phyloP scores from a whole-genome alignment of 2,113 vertebrate genomes.

The Ptilorrhoa leucosticta region DNA sequence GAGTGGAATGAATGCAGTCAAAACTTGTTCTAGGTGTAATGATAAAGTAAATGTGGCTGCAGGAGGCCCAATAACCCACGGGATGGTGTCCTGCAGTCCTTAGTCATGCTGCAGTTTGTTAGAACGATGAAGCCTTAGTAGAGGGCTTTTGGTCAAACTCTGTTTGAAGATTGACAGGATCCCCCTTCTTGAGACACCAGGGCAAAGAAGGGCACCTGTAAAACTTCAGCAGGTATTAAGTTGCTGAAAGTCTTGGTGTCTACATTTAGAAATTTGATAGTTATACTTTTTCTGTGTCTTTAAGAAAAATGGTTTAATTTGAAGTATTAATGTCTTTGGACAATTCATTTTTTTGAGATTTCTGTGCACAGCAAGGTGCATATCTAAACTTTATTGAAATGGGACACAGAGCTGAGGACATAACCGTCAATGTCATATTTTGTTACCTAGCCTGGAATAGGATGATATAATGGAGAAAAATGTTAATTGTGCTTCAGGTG shows the following conservation, averaged over 20 bases:
- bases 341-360: neutral
- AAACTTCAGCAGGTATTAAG: neutral
- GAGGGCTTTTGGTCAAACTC: neutral
- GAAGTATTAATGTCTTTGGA: neutral
- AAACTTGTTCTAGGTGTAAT: neutral
- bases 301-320: neutral
- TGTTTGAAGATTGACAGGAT: neutral
- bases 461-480: neutral
- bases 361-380: neutral
- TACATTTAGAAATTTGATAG: neutral
- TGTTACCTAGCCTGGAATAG: neutral
- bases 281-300: neutral
- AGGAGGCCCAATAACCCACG: neutral
- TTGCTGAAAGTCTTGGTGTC: neutral
- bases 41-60: neutral
- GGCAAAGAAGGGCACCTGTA: neutral
- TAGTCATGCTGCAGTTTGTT: neutral
- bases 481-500: neutral
- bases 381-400: neutral
- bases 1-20: neutral
- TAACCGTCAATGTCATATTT: neutral
- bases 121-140: neutral
- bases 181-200: neutral
- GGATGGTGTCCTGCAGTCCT: neutral
- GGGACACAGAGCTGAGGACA: neutral